These are phyloP conservation scores for Oriolus oriolus DNA, from an alignment of 2,113 vertebrate species.

Conservation along the genomic window DNA sequence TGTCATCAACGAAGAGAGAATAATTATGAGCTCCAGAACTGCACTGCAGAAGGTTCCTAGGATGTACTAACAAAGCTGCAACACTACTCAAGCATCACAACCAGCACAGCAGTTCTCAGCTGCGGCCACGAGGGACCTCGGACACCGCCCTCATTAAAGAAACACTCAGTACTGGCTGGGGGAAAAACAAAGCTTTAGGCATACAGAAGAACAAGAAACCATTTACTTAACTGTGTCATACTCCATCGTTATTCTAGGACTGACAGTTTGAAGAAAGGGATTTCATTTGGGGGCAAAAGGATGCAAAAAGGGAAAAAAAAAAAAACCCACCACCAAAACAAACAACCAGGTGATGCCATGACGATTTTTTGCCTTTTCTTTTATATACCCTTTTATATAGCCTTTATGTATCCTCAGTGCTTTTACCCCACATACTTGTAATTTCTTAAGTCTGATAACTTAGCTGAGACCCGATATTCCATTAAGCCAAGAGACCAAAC, in stretches of 20 bases:
- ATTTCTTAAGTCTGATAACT: too few species aligned
- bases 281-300: accelerated
- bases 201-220: background rate
- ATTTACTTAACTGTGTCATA: background rate
- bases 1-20: background rate
- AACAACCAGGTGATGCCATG: too few species aligned
- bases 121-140: background rate
- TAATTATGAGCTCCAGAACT: background rate
- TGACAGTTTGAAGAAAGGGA: background rate
- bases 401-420: too few species aligned
- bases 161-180: background rate
- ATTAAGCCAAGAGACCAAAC: too few species aligned
- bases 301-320: background rate
- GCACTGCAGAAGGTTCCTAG: background rate
- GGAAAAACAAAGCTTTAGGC: background rate
- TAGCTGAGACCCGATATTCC: too few species aligned
- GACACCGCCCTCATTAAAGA: background rate
- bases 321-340: background rate
- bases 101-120: background rate
- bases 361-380: too few species aligned
- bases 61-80: background rate
- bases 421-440: too few species aligned
- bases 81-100: background rate
- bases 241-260: background rate
- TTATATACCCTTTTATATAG: too few species aligned